These are phyloP conservation scores for Chloroclysta siterata DNA, from an alignment of 2,888 invertebrate species.

Conservation along the genomic window DNA sequence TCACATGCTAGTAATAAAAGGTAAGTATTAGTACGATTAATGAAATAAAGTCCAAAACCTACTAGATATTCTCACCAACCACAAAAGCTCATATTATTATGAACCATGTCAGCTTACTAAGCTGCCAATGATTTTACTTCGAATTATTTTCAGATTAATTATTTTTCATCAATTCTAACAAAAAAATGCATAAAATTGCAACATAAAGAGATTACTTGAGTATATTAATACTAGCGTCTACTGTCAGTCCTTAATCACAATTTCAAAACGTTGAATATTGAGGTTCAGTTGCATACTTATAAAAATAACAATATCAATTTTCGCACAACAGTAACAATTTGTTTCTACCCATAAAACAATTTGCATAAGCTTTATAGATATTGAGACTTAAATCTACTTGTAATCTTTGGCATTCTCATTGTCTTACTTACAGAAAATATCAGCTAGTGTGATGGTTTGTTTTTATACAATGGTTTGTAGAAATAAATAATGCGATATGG, in stretches of 20 bases:
- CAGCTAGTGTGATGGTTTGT: slow-evolving; percentile 67
- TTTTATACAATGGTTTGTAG: slow-evolving; percentile 35
- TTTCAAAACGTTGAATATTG: slow-evolving; percentile 69
- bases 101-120: slow-evolving; percentile 52
- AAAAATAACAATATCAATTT: slow-evolving; percentile 73
- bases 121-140: slow-evolving; percentile 39
- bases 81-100: slow-evolving; percentile 45
- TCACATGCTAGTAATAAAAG: slow-evolving; percentile 53
- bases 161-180: slow-evolving; percentile 27
- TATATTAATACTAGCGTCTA: slow-evolving; percentile 45
- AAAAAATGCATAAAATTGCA: slow-evolving; percentile 40
- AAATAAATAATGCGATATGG: slow-evolving; percentile 41
- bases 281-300: slow-evolving; percentile 67
- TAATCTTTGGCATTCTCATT: slow-evolving; percentile 81
- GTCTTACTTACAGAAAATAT: slow-evolving; percentile 64
- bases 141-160: slow-evolving; percentile 8
- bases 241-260: slow-evolving; percentile 72
- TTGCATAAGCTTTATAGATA: slow-evolving; percentile 55
- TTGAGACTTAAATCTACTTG: slow-evolving; percentile 75
- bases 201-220: slow-evolving; percentile 42
- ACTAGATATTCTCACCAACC: slow-evolving; percentile 40
- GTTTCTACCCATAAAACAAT: slow-evolving; percentile 74
- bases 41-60: slow-evolving; percentile 45
- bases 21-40: slow-evolving; percentile 47
- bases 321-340: slow-evolving; percentile 80